Conservation (phyloP, 2,888 invertebrate species). For the Trichacis sp. region DNA sequence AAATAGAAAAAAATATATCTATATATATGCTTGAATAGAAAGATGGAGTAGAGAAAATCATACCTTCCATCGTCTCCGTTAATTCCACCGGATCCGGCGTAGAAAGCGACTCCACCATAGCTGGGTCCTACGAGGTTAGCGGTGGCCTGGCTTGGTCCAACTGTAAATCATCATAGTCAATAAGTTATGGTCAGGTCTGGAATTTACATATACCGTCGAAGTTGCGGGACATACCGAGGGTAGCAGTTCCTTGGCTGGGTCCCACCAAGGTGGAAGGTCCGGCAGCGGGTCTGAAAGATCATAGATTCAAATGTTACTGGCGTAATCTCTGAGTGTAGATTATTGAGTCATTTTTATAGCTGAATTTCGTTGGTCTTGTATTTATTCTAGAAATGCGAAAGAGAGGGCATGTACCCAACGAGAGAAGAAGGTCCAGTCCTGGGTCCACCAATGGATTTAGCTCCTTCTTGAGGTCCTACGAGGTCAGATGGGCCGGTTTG, state of each 20-base stretch:
- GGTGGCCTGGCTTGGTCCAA: conserved; percentile 65
- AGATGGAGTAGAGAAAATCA: too few species aligned
- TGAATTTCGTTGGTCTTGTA: too few species aligned
- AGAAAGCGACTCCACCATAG: conserved; percentile 66
- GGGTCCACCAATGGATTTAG: conserved; percentile 66
- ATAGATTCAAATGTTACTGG: too few species aligned
- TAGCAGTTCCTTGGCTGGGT: conserved; percentile 65
- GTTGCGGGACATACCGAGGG: conserved; percentile 52
- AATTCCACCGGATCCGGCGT: conserved; percentile 65
- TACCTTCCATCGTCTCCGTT: conserved; percentile 68
- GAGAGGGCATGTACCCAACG: conserved; percentile 50
- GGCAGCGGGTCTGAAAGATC: conserved; percentile 53
- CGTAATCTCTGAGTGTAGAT: too few species aligned
- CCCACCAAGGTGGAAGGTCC: conserved; percentile 66
- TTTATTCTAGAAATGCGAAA: too few species aligned
- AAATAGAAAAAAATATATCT: too few species aligned
- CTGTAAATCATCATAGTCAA: too few species aligned
- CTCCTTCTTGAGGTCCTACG: conserved; percentile 68
- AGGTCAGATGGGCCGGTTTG: conserved; percentile 66
- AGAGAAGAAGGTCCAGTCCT: conserved; percentile 66
- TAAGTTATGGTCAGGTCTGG: too few species aligned
- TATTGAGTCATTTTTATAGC: too few species aligned
- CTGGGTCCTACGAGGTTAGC: conserved; percentile 68
- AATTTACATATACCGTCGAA: too few species aligned
- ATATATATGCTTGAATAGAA: too few species aligned